phyloP scores from a whole-genome alignment of 37 sponge, comb jelly and placozoan species.

The Crambe crambe region DNA sequence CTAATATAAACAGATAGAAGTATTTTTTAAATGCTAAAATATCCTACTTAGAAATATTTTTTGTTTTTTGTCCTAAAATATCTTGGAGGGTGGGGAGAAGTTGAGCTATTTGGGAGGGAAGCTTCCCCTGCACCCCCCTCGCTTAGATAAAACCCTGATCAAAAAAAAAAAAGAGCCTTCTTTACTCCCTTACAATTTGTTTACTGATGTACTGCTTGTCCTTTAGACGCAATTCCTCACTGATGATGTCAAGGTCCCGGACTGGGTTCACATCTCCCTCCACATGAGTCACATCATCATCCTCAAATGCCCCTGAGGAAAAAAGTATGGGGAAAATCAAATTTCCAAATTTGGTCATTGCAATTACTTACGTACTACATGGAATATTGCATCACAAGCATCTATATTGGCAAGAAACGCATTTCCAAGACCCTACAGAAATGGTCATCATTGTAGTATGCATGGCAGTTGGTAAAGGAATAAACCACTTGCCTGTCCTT shows the following conservation, averaged over 20 bases:
- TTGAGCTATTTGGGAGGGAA: too few relatives aligned
- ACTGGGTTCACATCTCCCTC: constrained; percentile 97
- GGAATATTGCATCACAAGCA: constrained; percentile 97
- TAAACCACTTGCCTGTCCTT: constrained; percentile 70
- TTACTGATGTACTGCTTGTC: constrained; percentile 66
- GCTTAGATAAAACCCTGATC: not conserved
- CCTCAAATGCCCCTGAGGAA: constrained; percentile 90
- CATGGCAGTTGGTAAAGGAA: not conserved
- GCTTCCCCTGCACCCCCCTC: not conserved
- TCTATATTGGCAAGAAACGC: constrained; percentile 95
- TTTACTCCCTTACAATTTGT: constrained; percentile 35
- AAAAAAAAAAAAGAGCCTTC: not conserved
- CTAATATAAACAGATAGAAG: constrained; percentile 18
- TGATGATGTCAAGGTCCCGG: constrained; percentile 93
- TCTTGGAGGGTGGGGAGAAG: too few relatives aligned
- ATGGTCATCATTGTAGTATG: not conserved
- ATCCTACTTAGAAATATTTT: too few relatives aligned
- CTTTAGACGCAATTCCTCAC: constrained; percentile 86
- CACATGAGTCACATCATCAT: constrained; percentile 95
- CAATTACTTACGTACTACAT: constrained; percentile 71
- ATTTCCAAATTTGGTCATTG: not conserved
- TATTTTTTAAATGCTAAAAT: constrained; percentile 18
- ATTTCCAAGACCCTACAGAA: constrained; percentile 90
- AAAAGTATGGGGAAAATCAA: not conserved
- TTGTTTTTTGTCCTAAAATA: too few relatives aligned